Evolutionary conservation across 2,888 invertebrate genomes (phyloP).

Genomic region (Automeris io): DNA sequence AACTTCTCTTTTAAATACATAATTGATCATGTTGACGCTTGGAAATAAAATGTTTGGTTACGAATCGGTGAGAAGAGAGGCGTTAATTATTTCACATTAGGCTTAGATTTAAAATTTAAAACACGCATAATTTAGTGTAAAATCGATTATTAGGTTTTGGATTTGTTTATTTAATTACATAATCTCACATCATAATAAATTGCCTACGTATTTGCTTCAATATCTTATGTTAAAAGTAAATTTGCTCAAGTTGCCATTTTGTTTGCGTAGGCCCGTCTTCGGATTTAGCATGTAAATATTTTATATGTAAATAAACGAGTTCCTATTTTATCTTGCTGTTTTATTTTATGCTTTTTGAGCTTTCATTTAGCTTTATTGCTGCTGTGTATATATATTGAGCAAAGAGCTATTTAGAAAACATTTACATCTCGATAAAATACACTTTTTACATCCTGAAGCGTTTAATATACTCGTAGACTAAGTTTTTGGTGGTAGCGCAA

Average conservation of each 20-base stretch:
- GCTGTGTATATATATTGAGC: no score
- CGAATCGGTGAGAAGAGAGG: no score
- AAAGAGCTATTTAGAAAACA: no score
- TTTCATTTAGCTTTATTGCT: no score
- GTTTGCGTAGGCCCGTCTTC: conserved; percentile 28
- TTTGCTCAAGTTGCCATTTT: conserved; percentile 73
- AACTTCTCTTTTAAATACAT: no score
- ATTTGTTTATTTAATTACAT: not conserved
- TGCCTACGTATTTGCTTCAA: conserved; percentile 2
- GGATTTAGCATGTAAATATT: conserved; percentile 51
- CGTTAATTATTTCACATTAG: no score
- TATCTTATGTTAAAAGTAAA: conserved; percentile 18
- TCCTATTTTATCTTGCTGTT: conserved; percentile 60
- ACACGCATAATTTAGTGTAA: not conserved
- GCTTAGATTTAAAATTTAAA: not conserved
- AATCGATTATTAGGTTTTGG: not conserved
- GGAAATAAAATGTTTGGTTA: no score
- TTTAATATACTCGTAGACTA: no score
- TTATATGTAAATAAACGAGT: conserved; percentile 72
- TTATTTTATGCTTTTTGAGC: conserved; percentile 33
- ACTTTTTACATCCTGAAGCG: no score
- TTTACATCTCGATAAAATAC: no score
- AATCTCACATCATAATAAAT: conserved; percentile 4
- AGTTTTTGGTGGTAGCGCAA: no score
- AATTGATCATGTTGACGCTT: no score